Percentiles rank a stretch among this genome's conserved stretches.
phyloP scores from a whole-genome alignment of 2,797 vertebrate genomes.

The Helicolenus hilgendorfi region DNA sequence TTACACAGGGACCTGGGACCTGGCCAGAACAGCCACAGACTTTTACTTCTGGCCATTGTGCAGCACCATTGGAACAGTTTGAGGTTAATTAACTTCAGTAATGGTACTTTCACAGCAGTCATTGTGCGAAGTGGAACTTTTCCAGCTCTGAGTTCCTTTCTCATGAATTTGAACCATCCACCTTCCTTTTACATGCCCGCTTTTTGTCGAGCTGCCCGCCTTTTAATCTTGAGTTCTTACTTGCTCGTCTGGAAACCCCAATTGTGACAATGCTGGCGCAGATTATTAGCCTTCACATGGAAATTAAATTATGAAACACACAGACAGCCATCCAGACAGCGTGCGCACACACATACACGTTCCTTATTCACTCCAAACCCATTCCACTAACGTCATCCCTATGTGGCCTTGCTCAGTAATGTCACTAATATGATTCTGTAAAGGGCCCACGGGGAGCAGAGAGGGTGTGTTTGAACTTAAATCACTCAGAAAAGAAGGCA shows the following conservation, averaged over 20 bases:
- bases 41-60: slow-evolving; percentile 30
- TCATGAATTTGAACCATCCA: slow-evolving; percentile 26
- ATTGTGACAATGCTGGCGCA: not conserved
- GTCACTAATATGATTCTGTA: slow-evolving; percentile 49
- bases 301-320: slow-evolving; percentile 8
- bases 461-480: slow-evolving; percentile 47
- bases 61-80: slow-evolving; percentile 24
- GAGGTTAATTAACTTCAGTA: slow-evolving; percentile 58
- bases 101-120: slow-evolving; percentile 38
- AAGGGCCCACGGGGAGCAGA: slow-evolving; percentile 9
- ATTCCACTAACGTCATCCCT: not conserved
- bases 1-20: not conserved
- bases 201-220: not conserved
- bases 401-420: slow-evolving; percentile 23
- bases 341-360: not conserved
- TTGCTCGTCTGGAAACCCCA: slow-evolving; percentile 14
- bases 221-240: slow-evolving; percentile 16
- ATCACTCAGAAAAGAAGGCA: slow-evolving; percentile 47
- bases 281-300: slow-evolving; percentile 16
- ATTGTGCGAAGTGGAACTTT: slow-evolving; percentile 40
- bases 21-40: not conserved
- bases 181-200: slow-evolving; percentile 1
- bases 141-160: slow-evolving; percentile 17
- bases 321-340: not conserved
- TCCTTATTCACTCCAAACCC: not conserved